phyloP scores from a whole-genome alignment of 1,140 invertebrate genomes.

The Manduca sexta region DNA sequence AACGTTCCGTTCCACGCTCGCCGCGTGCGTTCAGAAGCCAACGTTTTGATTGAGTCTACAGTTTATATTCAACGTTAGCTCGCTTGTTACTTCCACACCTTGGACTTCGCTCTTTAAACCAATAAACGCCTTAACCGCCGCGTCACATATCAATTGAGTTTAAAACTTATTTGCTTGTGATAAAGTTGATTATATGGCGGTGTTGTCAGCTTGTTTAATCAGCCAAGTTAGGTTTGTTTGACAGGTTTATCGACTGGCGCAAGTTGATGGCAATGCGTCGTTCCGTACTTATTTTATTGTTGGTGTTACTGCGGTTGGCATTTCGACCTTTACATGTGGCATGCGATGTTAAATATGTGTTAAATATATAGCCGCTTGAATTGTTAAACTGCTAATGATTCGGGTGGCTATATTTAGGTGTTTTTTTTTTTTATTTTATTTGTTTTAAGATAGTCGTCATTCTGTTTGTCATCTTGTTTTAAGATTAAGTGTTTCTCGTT shows the following conservation, averaged over 20 bases:
- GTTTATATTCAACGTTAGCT: conserved; percentile 50
- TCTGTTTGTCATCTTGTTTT: no score
- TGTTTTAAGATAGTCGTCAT: no score
- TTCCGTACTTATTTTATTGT: no score
- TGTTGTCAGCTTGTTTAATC: conserved; percentile 28
- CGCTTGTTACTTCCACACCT: conserved; percentile 61
- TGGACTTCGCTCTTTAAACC: conserved; percentile 20
- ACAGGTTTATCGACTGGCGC: conserved; percentile 55
- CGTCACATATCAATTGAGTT: not conserved
- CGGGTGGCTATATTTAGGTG: no score
- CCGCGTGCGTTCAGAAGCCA: conserved; percentile 13
- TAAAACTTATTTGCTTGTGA: not conserved
- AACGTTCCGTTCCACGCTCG: conserved; percentile 1
- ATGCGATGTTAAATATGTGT: no score
- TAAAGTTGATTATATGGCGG: conserved; percentile 11
- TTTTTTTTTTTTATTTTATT: no score
- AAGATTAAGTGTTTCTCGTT: no score
- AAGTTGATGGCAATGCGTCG: not conserved
- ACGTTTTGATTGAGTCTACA: conserved; percentile 56
- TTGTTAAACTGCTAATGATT: no score
- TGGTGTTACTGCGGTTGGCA: no score
- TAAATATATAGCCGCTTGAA: no score
- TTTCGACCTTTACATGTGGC: no score
- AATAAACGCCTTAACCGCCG: conserved; percentile 10
- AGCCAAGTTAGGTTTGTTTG: conserved; percentile 43